A percentile compares a stretch with the other conserved stretches of the same genome.
These are phyloP conservation scores for Drosophila sucinea DNA, from an alignment of 1,140 invertebrate genomes.

Conservation along the genomic window DNA sequence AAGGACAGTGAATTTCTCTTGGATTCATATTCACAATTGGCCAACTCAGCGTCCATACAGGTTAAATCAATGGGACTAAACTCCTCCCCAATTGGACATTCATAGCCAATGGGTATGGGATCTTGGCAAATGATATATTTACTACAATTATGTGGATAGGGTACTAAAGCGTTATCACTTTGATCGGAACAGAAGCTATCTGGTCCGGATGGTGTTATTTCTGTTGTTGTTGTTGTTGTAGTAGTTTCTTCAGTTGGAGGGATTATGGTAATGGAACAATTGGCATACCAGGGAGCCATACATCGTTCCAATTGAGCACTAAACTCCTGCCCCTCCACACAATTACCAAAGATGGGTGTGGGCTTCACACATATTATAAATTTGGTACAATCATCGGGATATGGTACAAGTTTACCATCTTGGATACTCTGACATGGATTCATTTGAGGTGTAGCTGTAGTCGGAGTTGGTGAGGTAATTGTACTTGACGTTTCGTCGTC, in stretches of 20 bases:
- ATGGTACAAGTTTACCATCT: slow-evolving; percentile 53
- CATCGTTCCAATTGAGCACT: slow-evolving; percentile 55
- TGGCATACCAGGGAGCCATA: slow-evolving; percentile 57
- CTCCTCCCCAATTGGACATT: slow-evolving; percentile 44
- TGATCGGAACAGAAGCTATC: slow-evolving; percentile 32
- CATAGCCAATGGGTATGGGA: slow-evolving; percentile 56
- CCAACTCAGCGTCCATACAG: slow-evolving; percentile 45
- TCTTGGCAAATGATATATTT: slow-evolving; percentile 60
- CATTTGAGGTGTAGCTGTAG: background rate
- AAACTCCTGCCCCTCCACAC: slow-evolving; percentile 56
- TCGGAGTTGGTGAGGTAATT: background rate
- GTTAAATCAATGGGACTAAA: slow-evolving; percentile 31
- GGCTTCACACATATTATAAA: slow-evolving; percentile 49
- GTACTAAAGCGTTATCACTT: slow-evolving; percentile 32
- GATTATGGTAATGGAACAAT: slow-evolving; percentile 37
- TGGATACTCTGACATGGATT: slow-evolving; percentile 45
- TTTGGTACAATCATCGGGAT: slow-evolving; percentile 66
- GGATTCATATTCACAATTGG: slow-evolving; percentile 25
- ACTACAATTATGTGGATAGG: slow-evolving; percentile 59
- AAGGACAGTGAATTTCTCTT: background rate
- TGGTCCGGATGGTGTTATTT: background rate
- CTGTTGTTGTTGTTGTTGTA: slow-evolving; percentile 24
- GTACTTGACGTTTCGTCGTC: slow-evolving; percentile 7
- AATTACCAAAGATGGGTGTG: slow-evolving; percentile 40
- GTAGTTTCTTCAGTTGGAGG: slow-evolving; percentile 4